Evolutionary conservation across 2,888 invertebrate genomes (phyloP).

Genomic region (Lycocerus yunnanus): DNA sequence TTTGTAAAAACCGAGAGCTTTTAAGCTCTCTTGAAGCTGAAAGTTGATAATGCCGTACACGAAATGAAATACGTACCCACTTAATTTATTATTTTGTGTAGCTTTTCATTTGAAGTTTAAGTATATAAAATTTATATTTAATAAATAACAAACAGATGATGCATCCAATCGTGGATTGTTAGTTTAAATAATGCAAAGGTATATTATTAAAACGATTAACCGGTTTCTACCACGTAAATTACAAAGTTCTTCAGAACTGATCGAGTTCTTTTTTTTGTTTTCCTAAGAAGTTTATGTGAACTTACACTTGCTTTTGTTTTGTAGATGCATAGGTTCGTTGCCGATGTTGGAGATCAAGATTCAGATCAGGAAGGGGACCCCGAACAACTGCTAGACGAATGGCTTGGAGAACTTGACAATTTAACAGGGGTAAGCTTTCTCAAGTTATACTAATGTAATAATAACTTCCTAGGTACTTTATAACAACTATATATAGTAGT

Average conservation of each 20-base stretch:
- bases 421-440: constrained; percentile 70
- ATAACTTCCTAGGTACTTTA: neutral
- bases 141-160: neutral
- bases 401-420: constrained; percentile 77
- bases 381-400: constrained; percentile 76
- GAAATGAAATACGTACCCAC: neutral
- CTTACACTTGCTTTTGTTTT: constrained; percentile 37
- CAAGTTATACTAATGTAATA: neutral
- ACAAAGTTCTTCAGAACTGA: neutral
- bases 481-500: no score
- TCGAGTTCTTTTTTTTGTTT: neutral
- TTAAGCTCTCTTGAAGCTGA: neutral
- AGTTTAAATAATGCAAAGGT: neutral
- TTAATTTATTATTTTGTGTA: neutral
- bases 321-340: constrained; percentile 61
- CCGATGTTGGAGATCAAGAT: constrained; percentile 60
- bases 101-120: neutral
- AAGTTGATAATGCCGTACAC: neutral
- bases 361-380: constrained; percentile 72
- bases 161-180: neutral
- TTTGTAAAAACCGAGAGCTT: neutral
- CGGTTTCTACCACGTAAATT: neutral
- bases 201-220: neutral
- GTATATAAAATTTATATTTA: neutral
- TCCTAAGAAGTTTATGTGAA: neutral